These are phyloP conservation scores for Andrena haemorrhoa DNA, from an alignment of 2,888 invertebrate species.

Conservation along the genomic window DNA sequence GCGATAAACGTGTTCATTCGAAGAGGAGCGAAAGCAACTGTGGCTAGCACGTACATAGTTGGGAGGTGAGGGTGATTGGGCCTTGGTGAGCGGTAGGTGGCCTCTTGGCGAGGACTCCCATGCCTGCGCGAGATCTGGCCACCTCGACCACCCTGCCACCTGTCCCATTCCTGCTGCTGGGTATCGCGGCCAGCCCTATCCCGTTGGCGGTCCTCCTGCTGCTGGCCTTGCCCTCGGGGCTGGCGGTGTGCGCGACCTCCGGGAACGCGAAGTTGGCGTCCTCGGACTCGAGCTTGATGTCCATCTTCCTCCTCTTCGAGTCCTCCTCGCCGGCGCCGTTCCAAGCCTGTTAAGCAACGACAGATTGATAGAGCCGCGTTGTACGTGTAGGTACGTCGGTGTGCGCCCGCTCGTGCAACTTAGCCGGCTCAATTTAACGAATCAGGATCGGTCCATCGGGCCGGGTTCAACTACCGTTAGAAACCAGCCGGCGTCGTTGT, in stretches of 20 bases:
- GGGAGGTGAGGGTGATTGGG: conserved; percentile 89
- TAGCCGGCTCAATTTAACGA: conserved; percentile 67
- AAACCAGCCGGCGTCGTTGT: conserved; percentile 60
- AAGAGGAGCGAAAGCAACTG: conserved; percentile 75
- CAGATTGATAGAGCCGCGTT: conserved; percentile 38
- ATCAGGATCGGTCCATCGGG: conserved; percentile 61
- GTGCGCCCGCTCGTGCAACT: conserved; percentile 8
- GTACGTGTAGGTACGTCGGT: conserved; percentile 17
- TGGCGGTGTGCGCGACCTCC: conserved; percentile 84
- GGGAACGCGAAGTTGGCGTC: conserved; percentile 90
- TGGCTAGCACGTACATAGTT: conserved; percentile 86
- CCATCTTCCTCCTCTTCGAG: conserved; percentile 88
- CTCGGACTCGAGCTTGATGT: conserved; percentile 90
- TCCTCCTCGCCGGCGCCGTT: conserved; percentile 85
- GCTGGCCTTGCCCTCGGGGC: conserved; percentile 73
- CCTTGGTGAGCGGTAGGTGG: conserved; percentile 87
- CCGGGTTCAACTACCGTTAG: conserved; percentile 80
- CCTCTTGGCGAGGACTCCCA: conserved; percentile 86
- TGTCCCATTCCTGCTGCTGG: conserved; percentile 80
- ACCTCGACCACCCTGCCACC: conserved; percentile 85
- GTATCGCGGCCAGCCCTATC: conserved; percentile 65
- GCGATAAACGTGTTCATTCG: background rate
- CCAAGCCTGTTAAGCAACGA: conserved; percentile 76
- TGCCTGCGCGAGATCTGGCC: conserved; percentile 86
- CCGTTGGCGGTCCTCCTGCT: conserved; percentile 66